Evolutionary conservation across 2,888 invertebrate genomes (phyloP).

Genomic region (Epirrhoe tristata): DNA sequence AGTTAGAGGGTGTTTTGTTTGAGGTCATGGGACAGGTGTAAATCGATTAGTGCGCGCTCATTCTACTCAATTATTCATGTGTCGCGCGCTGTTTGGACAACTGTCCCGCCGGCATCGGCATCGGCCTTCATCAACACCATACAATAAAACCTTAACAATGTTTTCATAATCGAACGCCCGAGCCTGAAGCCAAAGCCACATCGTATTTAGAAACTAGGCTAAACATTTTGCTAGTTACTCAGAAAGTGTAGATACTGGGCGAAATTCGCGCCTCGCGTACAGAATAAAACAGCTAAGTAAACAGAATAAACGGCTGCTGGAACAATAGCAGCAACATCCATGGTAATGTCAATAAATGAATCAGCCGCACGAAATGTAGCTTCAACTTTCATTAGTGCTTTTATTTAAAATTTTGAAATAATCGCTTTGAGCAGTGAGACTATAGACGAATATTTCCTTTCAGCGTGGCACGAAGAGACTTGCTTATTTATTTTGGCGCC

Average conservation of each 20-base stretch:
- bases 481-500: constrained; percentile 81
- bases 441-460: constrained; percentile 51
- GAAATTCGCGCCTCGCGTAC: constrained; percentile 43
- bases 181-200: constrained; percentile 51
- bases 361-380: constrained; percentile 36
- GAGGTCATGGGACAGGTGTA: constrained; percentile 66
- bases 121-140: constrained; percentile 80
- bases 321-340: constrained; percentile 35
- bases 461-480: constrained; percentile 53
- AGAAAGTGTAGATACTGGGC: constrained; percentile 29
- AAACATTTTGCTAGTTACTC: constrained; percentile 49
- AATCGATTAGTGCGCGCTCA: constrained; percentile 78
- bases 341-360: constrained; percentile 43
- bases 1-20: constrained; percentile 18
- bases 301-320: constrained; percentile 40
- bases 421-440: constrained; percentile 2
- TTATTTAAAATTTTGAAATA: constrained; percentile 18
- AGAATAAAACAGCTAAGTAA: constrained; percentile 59
- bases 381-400: constrained; percentile 32
- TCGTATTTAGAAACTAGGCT: constrained; percentile 73
- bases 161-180: constrained; percentile 76
- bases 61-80: constrained; percentile 78
- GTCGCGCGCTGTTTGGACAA: constrained; percentile 81
- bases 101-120: constrained; percentile 56
- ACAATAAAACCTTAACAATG: constrained; percentile 83